Base-by-base conservation (phyloP, 2,113 vertebrate genomes). In the Cololabis saira region DNA sequence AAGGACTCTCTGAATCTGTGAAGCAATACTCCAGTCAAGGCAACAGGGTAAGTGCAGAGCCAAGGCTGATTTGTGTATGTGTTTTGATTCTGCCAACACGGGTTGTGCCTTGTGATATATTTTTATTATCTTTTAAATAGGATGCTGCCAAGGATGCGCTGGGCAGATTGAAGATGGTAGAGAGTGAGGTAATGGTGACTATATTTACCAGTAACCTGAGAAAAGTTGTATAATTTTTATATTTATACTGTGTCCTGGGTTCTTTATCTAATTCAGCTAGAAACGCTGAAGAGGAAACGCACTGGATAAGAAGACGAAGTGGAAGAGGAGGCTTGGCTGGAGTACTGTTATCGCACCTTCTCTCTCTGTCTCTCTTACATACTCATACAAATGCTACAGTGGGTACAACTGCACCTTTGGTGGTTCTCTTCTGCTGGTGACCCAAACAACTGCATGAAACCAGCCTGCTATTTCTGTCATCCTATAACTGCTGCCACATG, bases 61-160 rank as follows among this genome's bases (percentile, higher is more conserved):
- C 16, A 18, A 33, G 16, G 2, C 33, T 21, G 50, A 7, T 2
- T 0, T 13, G 18, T 0, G 4, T 1, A 22, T 12, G 30, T 55
- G 12, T 1, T 51, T n/a, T 16, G 17, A 2, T n/a, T 56, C 33
- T 37, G 33, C 33, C 10, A 8, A 30, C 3, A 3, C 2, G 4
- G 22, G 3, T 0, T 24, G 19, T 48, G 12, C 54, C 2, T 4
- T 48, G 8, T 67, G 12, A 65, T 43, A 61, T 12, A 0, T 19
- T 54, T 55, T 33, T 5, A 5, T 58, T 58, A 21, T 66, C 1
- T 71, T 63, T 33, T 9, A 42, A 21, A 33, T 76, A 97, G 96
- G 96, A 97, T 0, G 93, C 92, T 1, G 96, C 96, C 4, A 97
- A 96, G 83, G 95, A 96, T 50, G 93, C 93, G 0, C 91, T 96